Percentiles rank a stretch among this genome's conserved stretches.
Conservation (phyloP, 1,140 invertebrate genomes). For the Drosophila arawakana region DNA sequence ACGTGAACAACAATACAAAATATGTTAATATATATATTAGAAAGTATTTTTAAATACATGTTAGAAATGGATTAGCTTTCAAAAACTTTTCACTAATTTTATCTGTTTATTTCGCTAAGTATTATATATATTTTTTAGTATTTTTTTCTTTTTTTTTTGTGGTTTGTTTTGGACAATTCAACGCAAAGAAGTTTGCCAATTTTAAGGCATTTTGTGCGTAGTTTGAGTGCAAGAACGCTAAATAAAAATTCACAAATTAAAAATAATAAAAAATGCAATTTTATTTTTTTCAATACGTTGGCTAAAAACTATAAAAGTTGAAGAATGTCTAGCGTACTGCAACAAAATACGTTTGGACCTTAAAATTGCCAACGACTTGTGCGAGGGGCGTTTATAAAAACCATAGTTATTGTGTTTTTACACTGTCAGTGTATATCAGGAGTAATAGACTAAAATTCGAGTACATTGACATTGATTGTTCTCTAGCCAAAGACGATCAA, state of each 20-base stretch:
- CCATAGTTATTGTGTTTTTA: slow-evolving; percentile 59
- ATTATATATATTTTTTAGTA: slow-evolving; percentile 4
- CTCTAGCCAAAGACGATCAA: slow-evolving; percentile 70
- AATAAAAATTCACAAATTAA: slow-evolving; percentile 6
- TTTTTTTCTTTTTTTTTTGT: slow-evolving; percentile 7
- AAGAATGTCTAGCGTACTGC: slow-evolving; percentile 19
- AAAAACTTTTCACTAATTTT: slow-evolving; percentile 41
- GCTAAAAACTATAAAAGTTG: not conserved
- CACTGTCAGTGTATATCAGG: slow-evolving; percentile 84
- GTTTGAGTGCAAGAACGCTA: slow-evolving; percentile 39
- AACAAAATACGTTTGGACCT: slow-evolving; percentile 63
- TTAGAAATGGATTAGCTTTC: slow-evolving; percentile 21
- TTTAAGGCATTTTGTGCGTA: slow-evolving; percentile 67
- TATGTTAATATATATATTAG: slow-evolving; percentile 56
- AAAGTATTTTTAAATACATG: slow-evolving; percentile 38
- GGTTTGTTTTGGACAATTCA: slow-evolving; percentile 62
- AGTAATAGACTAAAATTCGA: slow-evolving; percentile 85
- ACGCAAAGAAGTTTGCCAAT: slow-evolving; percentile 74
- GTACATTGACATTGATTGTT: slow-evolving; percentile 76
- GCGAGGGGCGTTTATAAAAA: slow-evolving; percentile 55
- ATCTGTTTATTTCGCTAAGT: slow-evolving; percentile 19
- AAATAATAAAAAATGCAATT: not conserved
- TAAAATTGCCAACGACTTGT: slow-evolving; percentile 84
- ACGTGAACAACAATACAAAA: slow-evolving; percentile 75
- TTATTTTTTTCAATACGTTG: not conserved